Percentiles rank a stretch among this genome's conserved stretches.
Conservation (phyloP, 2,888 invertebrate species). For the Tetragnatha montana region DNA sequence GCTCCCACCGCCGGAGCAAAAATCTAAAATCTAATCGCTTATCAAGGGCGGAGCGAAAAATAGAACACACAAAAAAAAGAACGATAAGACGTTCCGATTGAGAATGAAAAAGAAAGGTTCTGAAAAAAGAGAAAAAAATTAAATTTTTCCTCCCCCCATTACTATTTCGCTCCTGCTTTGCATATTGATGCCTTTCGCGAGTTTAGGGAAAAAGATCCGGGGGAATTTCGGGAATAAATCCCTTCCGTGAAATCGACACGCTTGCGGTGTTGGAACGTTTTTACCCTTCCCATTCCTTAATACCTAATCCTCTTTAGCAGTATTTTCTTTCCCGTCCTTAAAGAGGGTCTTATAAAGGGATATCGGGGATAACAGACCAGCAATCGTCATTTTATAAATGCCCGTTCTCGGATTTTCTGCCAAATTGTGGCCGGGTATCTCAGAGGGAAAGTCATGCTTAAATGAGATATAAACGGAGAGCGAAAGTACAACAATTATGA, state of each 20-base stretch:
- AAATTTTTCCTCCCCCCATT: constrained; percentile 44
- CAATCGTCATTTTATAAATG: constrained; percentile 53
- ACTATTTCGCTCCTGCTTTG: constrained; percentile 58
- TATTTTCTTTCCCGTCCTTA: background rate
- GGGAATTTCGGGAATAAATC: constrained; percentile 62
- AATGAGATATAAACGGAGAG: background rate
- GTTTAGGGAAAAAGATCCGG: constrained; percentile 33
- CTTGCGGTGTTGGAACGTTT: constrained; percentile 48
- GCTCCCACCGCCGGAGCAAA: constrained; percentile 30
- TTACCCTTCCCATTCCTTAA: constrained; percentile 41
- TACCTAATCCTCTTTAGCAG: constrained; percentile 63
- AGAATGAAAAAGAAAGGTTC: constrained; percentile 9
- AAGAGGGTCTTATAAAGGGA: constrained; percentile 14
- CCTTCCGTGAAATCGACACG: constrained; percentile 37
- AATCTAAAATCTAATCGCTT: constrained; percentile 66
- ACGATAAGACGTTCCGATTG: constrained; percentile 49
- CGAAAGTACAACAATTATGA: constrained; percentile 8
- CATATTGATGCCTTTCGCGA: constrained; percentile 60
- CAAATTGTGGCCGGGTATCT: constrained; percentile 23
- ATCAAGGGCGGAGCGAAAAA: background rate
- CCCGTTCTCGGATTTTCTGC: constrained; percentile 9
- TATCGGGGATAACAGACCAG: constrained; percentile 35
- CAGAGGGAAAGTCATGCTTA: constrained; percentile 29
- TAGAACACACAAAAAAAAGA: constrained; percentile 24
- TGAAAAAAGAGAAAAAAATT: constrained; percentile 45